Base-by-base conservation (phyloP, 92 coral and sea anemone genomes). In the Scolanthus callimorphus region DNA sequence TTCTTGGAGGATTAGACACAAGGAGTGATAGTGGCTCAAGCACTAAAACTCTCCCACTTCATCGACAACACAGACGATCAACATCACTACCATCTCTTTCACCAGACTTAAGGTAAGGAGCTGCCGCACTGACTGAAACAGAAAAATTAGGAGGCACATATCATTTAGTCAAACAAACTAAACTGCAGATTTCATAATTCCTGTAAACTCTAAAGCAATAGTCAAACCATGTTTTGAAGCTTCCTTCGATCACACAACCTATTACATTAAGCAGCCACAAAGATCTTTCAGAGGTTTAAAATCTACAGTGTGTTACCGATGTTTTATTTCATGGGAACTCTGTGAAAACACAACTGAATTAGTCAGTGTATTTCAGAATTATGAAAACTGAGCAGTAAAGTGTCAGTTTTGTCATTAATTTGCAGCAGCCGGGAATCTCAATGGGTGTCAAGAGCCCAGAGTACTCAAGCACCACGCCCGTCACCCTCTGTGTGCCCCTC, bases 401-500 rank as follows among this genome's bases (percentile, higher is more conserved):
- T n/a, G n/a, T n/a, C n/a, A n/a, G n/a, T n/a, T n/a, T n/a, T n/a
- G n/a, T n/a, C n/a, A n/a, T n/a, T n/a, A n/a, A n/a, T n/a, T n/a
- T n/a, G n/a, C n/a, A n/a, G n/a, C 41, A 34, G 41, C 41, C 41
- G 41, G 6, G 41, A 34, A 6, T 34, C 41, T 6, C 8, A 34
- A 6, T 34, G 15, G 6, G 8, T 6, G 15, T 34, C 41, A 51
- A 31, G 27, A 17, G 20, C 59, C 25, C 53, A 49, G 0, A 55
- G 25, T 2, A 58, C 73, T 2, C 77, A 25, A 8, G 71, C 75
- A 25, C 94, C 96, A 0, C 83, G 75, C 19, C 95, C 96, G 11
- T 76, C 96, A 19, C 98, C 98, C 9, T 51, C 47, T 4, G 70
- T 77, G 15, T 67, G 91, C 19, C 96, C 96, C 12, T 70, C 84